These are phyloP conservation scores for Silurus lanzhouensis DNA, from an alignment of 2,797 vertebrate genomes.

Conservation along the genomic window DNA sequence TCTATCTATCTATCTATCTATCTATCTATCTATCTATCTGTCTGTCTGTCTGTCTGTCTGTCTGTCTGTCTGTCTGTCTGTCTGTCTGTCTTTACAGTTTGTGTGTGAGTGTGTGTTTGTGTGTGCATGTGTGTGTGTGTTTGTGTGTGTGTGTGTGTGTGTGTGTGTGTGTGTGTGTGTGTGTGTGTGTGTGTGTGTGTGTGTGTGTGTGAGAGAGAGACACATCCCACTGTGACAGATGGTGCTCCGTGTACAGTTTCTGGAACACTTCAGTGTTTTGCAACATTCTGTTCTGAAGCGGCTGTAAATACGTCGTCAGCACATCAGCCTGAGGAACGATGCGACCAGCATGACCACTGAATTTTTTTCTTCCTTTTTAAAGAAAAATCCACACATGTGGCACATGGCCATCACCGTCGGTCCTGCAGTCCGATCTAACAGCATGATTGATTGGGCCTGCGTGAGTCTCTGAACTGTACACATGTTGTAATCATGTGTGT, in stretches of 20 bases:
- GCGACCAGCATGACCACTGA: background rate
- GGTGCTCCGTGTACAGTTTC: slow-evolving; percentile 7
- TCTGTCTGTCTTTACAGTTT: background rate
- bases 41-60: background rate
- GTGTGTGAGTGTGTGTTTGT: too few species aligned
- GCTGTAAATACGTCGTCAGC: slow-evolving; percentile 37
- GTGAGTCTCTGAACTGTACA: slow-evolving; percentile 36
- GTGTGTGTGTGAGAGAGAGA: background rate
- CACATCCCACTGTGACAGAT: slow-evolving; percentile 11
- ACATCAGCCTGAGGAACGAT: slow-evolving; percentile 18
- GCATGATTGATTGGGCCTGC: slow-evolving; percentile 34
- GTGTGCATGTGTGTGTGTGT: too few species aligned
- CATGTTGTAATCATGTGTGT: slow-evolving; percentile 33
- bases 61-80: background rate
- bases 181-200: background rate
- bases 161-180: background rate
- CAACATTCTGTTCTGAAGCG: background rate
- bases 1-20: background rate
- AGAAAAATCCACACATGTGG: background rate
- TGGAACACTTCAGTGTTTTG: slow-evolving; percentile 13
- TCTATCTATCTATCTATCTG: background rate
- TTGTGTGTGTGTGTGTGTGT: too few species aligned
- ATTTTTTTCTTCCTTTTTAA: slow-evolving; percentile 4
- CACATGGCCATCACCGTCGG: slow-evolving; percentile 24
- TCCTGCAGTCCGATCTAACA: background rate